A percentile compares a stretch with the other conserved stretches of the same genome.
phyloP scores from a whole-genome alignment of 2,113 vertebrate genomes.

The Apteryx mantelli region DNA sequence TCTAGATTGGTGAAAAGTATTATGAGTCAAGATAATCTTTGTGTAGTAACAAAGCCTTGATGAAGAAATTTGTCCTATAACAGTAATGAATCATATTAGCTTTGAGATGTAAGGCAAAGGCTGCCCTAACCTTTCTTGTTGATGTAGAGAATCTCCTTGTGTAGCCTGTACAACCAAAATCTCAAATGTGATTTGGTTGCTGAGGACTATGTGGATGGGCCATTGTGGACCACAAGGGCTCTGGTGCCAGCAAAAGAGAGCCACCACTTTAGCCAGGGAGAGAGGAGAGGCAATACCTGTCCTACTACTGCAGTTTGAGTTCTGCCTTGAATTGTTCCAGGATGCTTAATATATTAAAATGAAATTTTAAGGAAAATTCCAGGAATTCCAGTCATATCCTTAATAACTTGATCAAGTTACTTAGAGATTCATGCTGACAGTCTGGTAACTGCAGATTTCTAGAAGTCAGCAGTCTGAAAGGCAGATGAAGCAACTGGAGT shows the following conservation, averaged over 20 bases:
- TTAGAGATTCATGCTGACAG: neutral
- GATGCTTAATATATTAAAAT: neutral
- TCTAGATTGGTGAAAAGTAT: neutral
- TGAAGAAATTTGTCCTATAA: neutral
- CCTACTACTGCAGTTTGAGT: neutral
- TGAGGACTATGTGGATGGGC: neutral
- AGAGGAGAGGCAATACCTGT: neutral
- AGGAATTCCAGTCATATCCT: neutral
- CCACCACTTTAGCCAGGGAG: neutral
- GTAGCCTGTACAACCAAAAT: neutral
- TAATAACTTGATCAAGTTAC: neutral
- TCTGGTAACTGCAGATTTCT: neutral
- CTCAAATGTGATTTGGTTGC: neutral
- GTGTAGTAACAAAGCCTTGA: neutral
- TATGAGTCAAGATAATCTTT: neutral
- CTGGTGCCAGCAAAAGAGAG: neutral
- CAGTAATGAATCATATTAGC: neutral
- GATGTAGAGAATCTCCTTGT: neutral
- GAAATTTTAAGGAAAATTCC: neutral
- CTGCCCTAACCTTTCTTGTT: neutral
- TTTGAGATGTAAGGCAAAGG: neutral
- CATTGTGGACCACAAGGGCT: neutral
- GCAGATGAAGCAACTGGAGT: neutral
- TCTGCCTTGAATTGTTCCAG: neutral
- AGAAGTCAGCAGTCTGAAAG: neutral